Base-by-base conservation (phyloP, 2,113 vertebrate genomes). In the Muscicapa adusta region DNA sequence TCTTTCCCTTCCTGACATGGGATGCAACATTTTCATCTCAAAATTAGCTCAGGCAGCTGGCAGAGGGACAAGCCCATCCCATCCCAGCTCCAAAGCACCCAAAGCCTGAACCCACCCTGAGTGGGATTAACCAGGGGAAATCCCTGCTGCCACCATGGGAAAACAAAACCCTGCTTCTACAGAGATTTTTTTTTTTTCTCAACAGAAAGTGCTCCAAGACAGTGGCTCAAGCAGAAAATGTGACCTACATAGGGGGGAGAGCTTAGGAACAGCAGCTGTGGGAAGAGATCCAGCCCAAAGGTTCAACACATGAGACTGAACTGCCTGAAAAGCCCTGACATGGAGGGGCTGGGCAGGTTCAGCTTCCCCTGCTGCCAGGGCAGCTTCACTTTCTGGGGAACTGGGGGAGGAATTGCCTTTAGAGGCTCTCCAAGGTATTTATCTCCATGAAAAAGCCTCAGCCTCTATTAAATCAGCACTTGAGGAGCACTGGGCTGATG, bases 201-300 rank as follows among this genome's bases (percentile, higher is more conserved):
- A 54, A 65, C 76, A 58, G 78, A 75, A 29, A 68, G 4, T 1
- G 45, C 95, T 92, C 57, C 80, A 23, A 85, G 91, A 94, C 83
- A 85, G 94, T 12, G 13, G 89, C 78, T 89, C 85, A 80, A 94
- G 96, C 94, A 86, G 25, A 63, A 94, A 92, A 94, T 78, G 79
- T 97, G 97, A 97, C 98, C 98, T 98, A 98, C 82, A 97, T 97
- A 97, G 40, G 74, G 92, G 72, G 40, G 79, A 87, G 79, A 94
- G 90, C 80, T 91, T 8, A 72, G 80, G 81, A 89, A 9, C 76
- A 89, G 95, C 91, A 94, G 96, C 67, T n/a, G 40, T 17, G 25
- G 92, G 68, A 68, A 85, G 90, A 74, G 94, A 80, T 82, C 85
- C 96, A 95, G 95, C 50, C 90, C 81, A 91, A 94, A 97, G 97